Conservation (phyloP, 2,113 vertebrate species). For the Andinoacara biseriatus region DNA sequence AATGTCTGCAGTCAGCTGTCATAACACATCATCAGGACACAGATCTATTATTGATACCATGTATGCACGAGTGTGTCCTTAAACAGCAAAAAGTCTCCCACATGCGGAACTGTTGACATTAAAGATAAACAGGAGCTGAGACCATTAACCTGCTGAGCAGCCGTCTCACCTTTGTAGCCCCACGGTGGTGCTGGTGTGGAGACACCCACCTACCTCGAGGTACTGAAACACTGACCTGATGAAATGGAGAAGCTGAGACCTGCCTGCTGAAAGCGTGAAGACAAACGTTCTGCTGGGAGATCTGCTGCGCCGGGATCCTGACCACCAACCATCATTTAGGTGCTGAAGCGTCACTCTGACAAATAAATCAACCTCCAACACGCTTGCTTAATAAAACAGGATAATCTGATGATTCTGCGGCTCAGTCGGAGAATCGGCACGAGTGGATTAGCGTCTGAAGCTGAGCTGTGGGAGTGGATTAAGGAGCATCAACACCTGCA, state of each 20-base stretch:
- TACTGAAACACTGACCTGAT: too few relatives aligned
- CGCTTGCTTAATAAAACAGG: neutral
- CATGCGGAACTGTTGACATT: neutral
- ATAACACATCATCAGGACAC: neutral
- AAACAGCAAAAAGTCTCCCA: neutral
- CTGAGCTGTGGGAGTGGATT: neutral
- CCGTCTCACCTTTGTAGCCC: too few relatives aligned
- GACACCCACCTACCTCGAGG: neutral
- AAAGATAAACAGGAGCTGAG: too few relatives aligned
- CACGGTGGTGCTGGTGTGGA: neutral
- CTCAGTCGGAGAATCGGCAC: neutral
- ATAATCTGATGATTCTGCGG: fast-evolving
- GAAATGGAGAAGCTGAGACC: too few relatives aligned
- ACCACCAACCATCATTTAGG: neutral
- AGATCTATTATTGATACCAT: neutral
- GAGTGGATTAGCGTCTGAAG: neutral
- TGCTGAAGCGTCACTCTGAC: neutral
- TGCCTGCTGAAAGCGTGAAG: too few relatives aligned
- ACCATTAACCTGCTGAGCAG: too few relatives aligned
- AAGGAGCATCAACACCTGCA: neutral
- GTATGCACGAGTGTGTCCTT: neutral
- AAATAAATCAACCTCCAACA: neutral
- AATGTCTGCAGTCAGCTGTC: neutral
- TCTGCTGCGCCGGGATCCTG: fast-evolving
- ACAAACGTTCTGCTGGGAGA: too few relatives aligned